phyloP scores from a whole-genome alignment of 2,113 vertebrate species.

The Engraulis encrasicolus region DNA sequence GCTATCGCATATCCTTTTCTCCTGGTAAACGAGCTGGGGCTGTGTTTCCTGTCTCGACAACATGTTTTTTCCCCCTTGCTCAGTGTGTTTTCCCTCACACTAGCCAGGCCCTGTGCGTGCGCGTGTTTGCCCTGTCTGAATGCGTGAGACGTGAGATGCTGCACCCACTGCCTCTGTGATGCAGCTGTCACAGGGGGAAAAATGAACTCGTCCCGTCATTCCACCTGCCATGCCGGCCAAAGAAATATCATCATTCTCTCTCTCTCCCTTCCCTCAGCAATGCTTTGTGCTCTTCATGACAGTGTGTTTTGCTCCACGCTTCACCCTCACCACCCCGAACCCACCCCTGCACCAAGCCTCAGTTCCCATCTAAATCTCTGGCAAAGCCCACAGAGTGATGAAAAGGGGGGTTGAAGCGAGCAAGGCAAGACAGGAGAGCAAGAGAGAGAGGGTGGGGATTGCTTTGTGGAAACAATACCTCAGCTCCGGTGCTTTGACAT shows the following conservation, averaged over 20 bases:
- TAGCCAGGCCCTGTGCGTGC: not conserved
- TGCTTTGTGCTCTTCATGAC: conserved; percentile 17
- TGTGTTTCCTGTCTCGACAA: not conserved
- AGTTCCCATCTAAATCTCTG: not conserved
- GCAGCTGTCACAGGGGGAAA: conserved; percentile 19
- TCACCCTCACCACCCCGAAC: not conserved
- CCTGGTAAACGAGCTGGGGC: not conserved
- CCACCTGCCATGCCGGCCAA: not conserved
- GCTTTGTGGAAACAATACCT: conserved; percentile 4
- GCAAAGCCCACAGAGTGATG: conserved; percentile 27
- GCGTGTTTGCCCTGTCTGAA: conserved; percentile 13
- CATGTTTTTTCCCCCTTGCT: not conserved
- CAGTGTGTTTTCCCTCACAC: not conserved
- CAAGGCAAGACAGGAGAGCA: too few relatives aligned
- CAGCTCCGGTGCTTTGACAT: conserved; percentile 29
- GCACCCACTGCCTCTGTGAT: conserved; percentile 22
- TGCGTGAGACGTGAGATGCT: not conserved
- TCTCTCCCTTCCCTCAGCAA: not conserved
- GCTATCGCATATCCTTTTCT: not conserved
- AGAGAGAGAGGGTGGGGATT: not conserved
- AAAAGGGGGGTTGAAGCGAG: conserved; percentile 28
- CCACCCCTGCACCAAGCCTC: not conserved
- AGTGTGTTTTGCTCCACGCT: conserved; percentile 22
- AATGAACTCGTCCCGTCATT: conserved; percentile 41
- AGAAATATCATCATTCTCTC: conserved; percentile 31